Conservation (phyloP, 2,888 invertebrate species). For the Cantharis flavilabris region DNA sequence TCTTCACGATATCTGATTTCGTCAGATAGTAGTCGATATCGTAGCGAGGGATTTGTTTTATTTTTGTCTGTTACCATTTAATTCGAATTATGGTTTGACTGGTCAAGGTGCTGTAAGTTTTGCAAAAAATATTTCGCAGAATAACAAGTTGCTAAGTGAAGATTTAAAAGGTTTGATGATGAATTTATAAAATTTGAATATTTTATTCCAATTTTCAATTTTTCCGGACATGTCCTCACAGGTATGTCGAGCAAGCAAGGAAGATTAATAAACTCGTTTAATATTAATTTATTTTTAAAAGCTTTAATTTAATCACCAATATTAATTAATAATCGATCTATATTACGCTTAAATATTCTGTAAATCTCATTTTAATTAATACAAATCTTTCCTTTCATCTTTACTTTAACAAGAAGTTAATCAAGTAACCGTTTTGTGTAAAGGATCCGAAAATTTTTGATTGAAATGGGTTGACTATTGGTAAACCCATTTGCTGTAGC, state of each 20-base stretch:
- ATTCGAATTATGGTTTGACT: conserved; percentile 16
- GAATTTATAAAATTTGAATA: background rate
- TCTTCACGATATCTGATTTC: conserved; percentile 5
- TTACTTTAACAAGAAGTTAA: background rate
- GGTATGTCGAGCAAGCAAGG: background rate
- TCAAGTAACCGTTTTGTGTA: background rate
- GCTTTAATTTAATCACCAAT: background rate
- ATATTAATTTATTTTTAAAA: background rate
- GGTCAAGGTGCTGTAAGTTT: background rate
- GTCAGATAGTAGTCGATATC: conserved; percentile 12
- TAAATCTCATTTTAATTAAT: background rate
- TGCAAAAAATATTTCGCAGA: background rate
- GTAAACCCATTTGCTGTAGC: background rate
- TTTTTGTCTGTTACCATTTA: conserved; percentile 21
- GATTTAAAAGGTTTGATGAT: background rate
- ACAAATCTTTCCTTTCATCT: background rate
- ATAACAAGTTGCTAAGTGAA: background rate
- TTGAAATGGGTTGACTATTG: background rate
- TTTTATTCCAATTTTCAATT: background rate
- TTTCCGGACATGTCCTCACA: background rate
- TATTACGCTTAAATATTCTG: background rate
- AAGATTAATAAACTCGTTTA: background rate
- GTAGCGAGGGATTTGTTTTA: conserved; percentile 6
- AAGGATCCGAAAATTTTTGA: background rate
- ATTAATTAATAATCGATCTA: background rate